Evolutionary conservation across 30 jellyfish, hydroid and myxozoan species (phyloP), one percentile per base, ranked within the genome.

Genomic region (Hydra vulgaris): DNA sequence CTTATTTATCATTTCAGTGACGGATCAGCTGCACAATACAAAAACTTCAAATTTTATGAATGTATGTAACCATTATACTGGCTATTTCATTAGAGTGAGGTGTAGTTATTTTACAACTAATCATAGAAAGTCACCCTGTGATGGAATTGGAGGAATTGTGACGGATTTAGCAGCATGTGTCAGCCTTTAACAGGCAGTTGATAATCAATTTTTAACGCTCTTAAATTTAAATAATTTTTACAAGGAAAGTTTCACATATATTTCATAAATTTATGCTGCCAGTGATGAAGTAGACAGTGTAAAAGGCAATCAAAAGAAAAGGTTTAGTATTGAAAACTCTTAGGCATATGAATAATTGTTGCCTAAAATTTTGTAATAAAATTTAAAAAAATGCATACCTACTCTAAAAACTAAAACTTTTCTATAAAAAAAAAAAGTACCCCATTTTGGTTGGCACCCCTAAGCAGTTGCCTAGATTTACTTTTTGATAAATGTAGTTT

Each of bases 21-120:
- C 27, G 76, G 76, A 4, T 69, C 76, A 1, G 76, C 76, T 20
- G 76, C 76, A 15, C 76, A 69, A 69, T 69, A 69, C 76, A 69
- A 69, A 23, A 69, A 69, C 76, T 69, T 69, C 27, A 69, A 69
- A 69, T 23, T 69, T 1, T 23, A 20, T 69, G 76, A 40, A 40
- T 40, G 5, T 40, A 40, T 40, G 61, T 40, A 3, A 40, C 61
- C 12, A 40, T 40, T 12, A 40, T 3, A 40, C 12, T 40, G 61
- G 12, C 61, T 3, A 40, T 40, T 3, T 5, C 61, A 40, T 40
- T 40, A 40, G 61, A 3, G 61, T 12, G 61, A 12, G 12, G 61
- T 40, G 61, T 5, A 40, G 12, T 12, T 40, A 3, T 12, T 40
- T 40, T 40, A 5, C 61, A 40, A 40, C 61, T 40, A 40, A 40